These are phyloP conservation scores for Anhinga anhinga DNA, from an alignment of 2,113 vertebrate species.

Conservation along the genomic window DNA sequence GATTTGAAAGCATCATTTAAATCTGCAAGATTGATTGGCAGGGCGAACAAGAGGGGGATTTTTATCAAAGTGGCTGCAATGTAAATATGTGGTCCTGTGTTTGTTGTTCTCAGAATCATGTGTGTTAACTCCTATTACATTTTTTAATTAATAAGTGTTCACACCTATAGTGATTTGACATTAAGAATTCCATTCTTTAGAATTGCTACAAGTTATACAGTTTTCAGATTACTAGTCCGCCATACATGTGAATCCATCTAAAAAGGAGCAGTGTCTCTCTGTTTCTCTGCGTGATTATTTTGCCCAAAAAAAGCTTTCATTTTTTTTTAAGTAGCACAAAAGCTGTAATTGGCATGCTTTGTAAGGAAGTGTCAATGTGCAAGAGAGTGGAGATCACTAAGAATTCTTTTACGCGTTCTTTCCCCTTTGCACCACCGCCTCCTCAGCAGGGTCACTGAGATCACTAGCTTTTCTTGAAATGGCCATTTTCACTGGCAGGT, in stretches of 20 bases:
- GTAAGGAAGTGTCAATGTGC: constrained; percentile 97
- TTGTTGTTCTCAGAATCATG: constrained; percentile 34
- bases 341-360: constrained; percentile 98
- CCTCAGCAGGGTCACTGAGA: constrained; percentile 98
- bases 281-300: constrained; percentile 84
- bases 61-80: background rate
- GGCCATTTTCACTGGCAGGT: constrained; percentile 99
- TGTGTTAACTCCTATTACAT: constrained; percentile 23
- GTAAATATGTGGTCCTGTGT: background rate
- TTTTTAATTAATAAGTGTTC: constrained; percentile 57
- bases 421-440: constrained; percentile 84
- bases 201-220: constrained; percentile 63
- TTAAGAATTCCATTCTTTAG: constrained; percentile 70
- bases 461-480: constrained; percentile 99
- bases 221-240: constrained; percentile 84
- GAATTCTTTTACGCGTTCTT: constrained; percentile 98
- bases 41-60: no score
- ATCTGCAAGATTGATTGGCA: constrained; percentile 24
- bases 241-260: constrained; percentile 73
- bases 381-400: constrained; percentile 94
- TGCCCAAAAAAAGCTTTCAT: constrained; percentile 90
- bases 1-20: constrained; percentile 40
- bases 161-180: constrained; percentile 70
- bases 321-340: constrained; percentile 98
- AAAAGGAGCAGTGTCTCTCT: constrained; percentile 83